Conservation (phyloP, 2,113 vertebrate genomes). For the Halcyon senegalensis region DNA sequence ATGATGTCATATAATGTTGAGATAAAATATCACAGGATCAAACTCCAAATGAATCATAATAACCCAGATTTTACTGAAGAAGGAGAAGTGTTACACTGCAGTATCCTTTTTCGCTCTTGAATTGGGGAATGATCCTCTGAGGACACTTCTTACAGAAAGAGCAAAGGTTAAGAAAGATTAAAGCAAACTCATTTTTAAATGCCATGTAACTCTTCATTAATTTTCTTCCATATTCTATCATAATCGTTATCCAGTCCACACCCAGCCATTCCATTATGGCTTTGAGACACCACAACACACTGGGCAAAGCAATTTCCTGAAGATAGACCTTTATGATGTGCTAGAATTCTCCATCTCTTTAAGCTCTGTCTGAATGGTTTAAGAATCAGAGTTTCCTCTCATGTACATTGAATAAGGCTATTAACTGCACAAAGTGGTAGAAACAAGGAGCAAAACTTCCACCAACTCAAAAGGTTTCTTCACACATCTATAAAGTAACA, state of each 20-base stretch:
- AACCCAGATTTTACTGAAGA: conserved; percentile 27
- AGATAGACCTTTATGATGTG: background rate
- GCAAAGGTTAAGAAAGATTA: conserved; percentile 40
- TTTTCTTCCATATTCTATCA: background rate
- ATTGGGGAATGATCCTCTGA: background rate
- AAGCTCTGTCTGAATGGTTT: background rate
- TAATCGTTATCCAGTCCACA: background rate
- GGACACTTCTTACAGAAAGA: background rate
- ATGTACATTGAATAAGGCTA: background rate
- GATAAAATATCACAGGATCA: conserved; percentile 46
- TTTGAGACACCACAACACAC: background rate
- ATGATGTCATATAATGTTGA: conserved; percentile 68
- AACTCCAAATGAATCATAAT: conserved; percentile 26
- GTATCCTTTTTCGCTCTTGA: background rate
- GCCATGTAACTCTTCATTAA: background rate
- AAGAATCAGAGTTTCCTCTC: background rate
- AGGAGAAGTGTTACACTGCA: background rate
- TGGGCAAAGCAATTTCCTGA: background rate
- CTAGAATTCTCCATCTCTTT: background rate
- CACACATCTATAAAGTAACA: background rate
- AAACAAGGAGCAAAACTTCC: background rate
- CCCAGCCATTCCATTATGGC: background rate
- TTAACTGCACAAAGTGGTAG: background rate
- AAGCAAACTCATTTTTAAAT: background rate
- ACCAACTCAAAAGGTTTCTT: background rate